These are phyloP conservation scores for Pseudomugil tenellus DNA, from an alignment of 2,797 vertebrate genomes.

Conservation along the genomic window DNA sequence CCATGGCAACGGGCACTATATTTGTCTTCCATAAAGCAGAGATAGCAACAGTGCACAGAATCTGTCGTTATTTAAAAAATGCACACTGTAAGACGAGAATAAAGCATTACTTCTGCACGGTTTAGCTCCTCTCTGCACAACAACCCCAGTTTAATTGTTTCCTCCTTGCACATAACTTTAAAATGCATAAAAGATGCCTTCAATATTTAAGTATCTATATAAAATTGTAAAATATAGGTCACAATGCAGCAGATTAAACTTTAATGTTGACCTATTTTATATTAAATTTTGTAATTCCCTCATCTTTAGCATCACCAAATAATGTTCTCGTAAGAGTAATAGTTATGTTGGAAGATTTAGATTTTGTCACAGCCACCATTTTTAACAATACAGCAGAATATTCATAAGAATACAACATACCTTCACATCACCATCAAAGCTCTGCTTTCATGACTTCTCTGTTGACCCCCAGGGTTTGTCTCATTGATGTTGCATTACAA, in stretches of 20 bases:
- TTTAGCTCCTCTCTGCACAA: slow-evolving; percentile 6
- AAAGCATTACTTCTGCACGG: slow-evolving; percentile 24
- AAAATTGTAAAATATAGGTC: slow-evolving; percentile 46
- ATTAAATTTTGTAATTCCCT: not conserved
- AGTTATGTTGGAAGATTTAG: slow-evolving; percentile 2
- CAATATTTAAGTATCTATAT: slow-evolving; percentile 40
- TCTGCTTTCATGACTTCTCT: slow-evolving; percentile 33
- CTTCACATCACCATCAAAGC: slow-evolving; percentile 59
- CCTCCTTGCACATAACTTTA: slow-evolving; percentile 1
- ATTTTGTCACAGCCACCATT: slow-evolving; percentile 11
- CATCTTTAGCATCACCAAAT: not conserved
- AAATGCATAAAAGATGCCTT: slow-evolving; percentile 36
- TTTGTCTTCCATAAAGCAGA: slow-evolving; percentile 69
- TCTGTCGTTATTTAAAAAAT: slow-evolving; percentile 45
- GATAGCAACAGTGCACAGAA: slow-evolving; percentile 51
- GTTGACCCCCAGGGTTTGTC: slow-evolving; percentile 40
- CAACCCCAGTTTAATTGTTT: slow-evolving; percentile 14
- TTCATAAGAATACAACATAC: slow-evolving; percentile 54
- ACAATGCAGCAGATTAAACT: slow-evolving; percentile 13
- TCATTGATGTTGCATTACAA: slow-evolving; percentile 60
- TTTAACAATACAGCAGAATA: slow-evolving; percentile 22
- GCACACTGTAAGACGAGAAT: slow-evolving; percentile 22
- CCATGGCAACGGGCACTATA: slow-evolving; percentile 81
- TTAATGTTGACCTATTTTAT: slow-evolving; percentile 14
- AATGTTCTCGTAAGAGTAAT: slow-evolving; percentile 5